A percentile compares a stretch with the other conserved stretches of the same genome.
Evolutionary conservation across 37 sponge, comb jelly and placozoan genomes (phyloP).

Genomic region (Halisarca cf. caerulea): DNA sequence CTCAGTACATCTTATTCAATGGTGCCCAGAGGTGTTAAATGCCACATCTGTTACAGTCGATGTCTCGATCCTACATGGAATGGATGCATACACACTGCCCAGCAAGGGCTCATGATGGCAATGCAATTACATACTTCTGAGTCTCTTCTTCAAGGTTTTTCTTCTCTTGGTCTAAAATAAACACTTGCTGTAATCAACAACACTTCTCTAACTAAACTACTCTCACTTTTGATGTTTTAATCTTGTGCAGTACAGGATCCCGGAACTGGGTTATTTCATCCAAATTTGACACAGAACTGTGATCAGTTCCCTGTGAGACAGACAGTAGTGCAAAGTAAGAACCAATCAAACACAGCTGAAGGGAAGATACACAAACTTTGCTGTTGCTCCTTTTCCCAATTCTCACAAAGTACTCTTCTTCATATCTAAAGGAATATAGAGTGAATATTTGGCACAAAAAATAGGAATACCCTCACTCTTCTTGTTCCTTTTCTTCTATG

Average conservation of each 20-base stretch:
- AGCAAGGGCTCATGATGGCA: too few relatives aligned
- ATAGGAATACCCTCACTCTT: slow-evolving; percentile 31
- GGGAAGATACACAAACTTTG: background rate
- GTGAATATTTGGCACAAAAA: too few relatives aligned
- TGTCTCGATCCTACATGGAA: too few relatives aligned
- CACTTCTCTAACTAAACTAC: too few relatives aligned
- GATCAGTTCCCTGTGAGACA: background rate
- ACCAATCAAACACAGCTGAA: too few relatives aligned
- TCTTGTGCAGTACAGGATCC: background rate
- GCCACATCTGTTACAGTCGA: too few relatives aligned
- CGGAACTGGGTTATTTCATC: slow-evolving; percentile 66
- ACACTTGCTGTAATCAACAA: too few relatives aligned
- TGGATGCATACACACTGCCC: too few relatives aligned
- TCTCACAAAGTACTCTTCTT: slow-evolving; percentile 79
- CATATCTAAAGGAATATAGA: slow-evolving; percentile 64
- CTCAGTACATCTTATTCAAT: too few relatives aligned
- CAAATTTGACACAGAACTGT: slow-evolving; percentile 8
- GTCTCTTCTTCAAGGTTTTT: background rate
- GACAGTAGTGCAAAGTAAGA: too few relatives aligned
- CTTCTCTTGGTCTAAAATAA: background rate
- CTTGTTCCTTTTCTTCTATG: slow-evolving; percentile 39
- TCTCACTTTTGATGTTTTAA: too few relatives aligned
- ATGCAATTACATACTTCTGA: background rate
- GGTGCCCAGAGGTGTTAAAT: too few relatives aligned
- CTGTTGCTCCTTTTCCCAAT: slow-evolving; percentile 32